Evolutionary conservation across 2,888 invertebrate genomes (phyloP).

Genomic region (Saturnia pavonia): DNA sequence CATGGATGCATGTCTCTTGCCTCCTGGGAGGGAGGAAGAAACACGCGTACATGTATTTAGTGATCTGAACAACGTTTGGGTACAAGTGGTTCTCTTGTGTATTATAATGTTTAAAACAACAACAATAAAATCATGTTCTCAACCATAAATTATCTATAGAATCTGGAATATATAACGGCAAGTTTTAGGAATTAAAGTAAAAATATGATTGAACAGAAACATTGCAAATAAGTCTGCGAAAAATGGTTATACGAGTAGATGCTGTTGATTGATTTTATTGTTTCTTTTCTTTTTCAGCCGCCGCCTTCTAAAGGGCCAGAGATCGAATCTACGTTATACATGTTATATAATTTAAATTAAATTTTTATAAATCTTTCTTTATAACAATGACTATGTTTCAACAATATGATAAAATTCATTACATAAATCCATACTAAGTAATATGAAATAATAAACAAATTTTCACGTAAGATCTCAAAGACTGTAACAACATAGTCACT

Average conservation of each 20-base stretch:
- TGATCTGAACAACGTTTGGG: too few species aligned
- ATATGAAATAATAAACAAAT: slow-evolving; percentile 19
- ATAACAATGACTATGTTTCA: slow-evolving; percentile 71
- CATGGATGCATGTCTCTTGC: too few species aligned
- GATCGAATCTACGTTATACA: slow-evolving; percentile 56
- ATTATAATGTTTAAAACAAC: neutral
- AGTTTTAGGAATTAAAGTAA: neutral
- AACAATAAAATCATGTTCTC: neutral
- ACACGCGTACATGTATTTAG: too few species aligned
- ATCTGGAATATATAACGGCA: neutral
- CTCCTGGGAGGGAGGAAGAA: too few species aligned
- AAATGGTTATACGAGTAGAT: neutral
- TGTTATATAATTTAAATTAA: slow-evolving; percentile 55
- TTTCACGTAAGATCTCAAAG: slow-evolving; percentile 40
- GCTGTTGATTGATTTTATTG: neutral
- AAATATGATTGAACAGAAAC: neutral
- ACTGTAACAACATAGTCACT: slow-evolving; percentile 71
- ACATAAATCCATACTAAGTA: slow-evolving; percentile 35
- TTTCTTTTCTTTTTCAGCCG: slow-evolving; percentile 69
- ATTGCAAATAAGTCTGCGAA: neutral
- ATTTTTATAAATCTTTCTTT: slow-evolving; percentile 57
- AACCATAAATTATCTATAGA: neutral
- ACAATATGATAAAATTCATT: slow-evolving; percentile 38
- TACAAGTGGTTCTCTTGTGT: too few species aligned
- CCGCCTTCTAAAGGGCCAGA: slow-evolving; percentile 71